These are phyloP conservation scores for Pegoplata infirma DNA, from an alignment of 2,888 invertebrate species.

Conservation along the genomic window DNA sequence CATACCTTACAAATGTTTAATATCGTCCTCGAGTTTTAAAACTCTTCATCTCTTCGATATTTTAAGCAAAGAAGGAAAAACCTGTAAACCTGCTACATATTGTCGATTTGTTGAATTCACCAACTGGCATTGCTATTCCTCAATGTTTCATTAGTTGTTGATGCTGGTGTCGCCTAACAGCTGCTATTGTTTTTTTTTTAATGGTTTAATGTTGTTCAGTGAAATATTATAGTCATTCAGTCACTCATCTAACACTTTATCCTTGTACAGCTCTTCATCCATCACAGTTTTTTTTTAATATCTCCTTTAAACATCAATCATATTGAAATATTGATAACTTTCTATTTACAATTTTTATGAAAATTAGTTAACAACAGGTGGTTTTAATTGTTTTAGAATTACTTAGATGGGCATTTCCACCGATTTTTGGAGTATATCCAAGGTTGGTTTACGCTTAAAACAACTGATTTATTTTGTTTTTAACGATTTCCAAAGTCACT, in stretches of 20 bases:
- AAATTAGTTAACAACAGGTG: too few species aligned
- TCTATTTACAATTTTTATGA: too few species aligned
- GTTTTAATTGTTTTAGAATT: too few species aligned
- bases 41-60: too few species aligned
- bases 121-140: neutral
- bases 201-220: neutral
- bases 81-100: slow-evolving; percentile 27
- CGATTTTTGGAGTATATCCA: too few species aligned
- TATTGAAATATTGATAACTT: slow-evolving; percentile 51
- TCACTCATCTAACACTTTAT: slow-evolving; percentile 39
- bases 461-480: too few species aligned
- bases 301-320: slow-evolving; percentile 42
- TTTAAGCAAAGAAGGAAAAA: slow-evolving; percentile 27
- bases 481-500: too few species aligned
- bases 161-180: slow-evolving; percentile 30
- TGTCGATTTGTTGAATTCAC: slow-evolving; percentile 2
- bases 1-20: too few species aligned
- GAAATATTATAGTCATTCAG: neutral
- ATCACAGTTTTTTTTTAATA: slow-evolving; percentile 13
- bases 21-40: too few species aligned
- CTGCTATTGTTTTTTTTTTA: slow-evolving; percentile 35
- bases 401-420: too few species aligned
- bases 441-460: too few species aligned
- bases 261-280: slow-evolving; percentile 20
- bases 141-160: too few species aligned